Evolutionary conservation across 2,888 invertebrate genomes (phyloP).

Genomic region (Agonum fuliginosum): DNA sequence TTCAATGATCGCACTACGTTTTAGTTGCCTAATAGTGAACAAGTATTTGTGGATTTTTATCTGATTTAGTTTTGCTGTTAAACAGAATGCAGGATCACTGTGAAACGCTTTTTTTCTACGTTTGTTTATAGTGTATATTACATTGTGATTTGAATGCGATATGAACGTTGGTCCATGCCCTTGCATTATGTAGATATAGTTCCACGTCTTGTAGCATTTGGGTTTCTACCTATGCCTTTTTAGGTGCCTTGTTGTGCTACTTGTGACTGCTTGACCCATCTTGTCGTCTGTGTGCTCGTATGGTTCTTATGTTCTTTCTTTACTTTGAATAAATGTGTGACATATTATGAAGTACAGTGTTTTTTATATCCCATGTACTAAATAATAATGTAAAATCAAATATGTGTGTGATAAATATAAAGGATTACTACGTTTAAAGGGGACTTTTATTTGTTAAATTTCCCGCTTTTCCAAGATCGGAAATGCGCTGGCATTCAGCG

Average conservation of each 20-base stretch:
- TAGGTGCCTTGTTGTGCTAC: slow-evolving; percentile 68
- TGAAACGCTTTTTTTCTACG: slow-evolving; percentile 54
- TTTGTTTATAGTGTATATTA: slow-evolving; percentile 57
- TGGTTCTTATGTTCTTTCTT: slow-evolving; percentile 64
- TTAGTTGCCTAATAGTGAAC: slow-evolving; percentile 27
- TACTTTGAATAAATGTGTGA: slow-evolving; percentile 70
- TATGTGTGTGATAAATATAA: slow-evolving; percentile 43
- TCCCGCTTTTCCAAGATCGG: slow-evolving; percentile 35
- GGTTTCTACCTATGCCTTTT: slow-evolving; percentile 65
- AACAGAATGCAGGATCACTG: slow-evolving; percentile 36
- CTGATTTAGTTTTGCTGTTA: slow-evolving; percentile 37
- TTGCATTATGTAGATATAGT: slow-evolving; percentile 54
- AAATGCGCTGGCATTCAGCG: slow-evolving; percentile 52
- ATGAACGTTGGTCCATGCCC: slow-evolving; percentile 55
- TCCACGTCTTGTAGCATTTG: slow-evolving; percentile 61
- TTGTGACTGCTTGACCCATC: slow-evolving; percentile 60
- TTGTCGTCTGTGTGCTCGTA: slow-evolving; percentile 59
- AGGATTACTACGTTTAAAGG: slow-evolving; percentile 34
- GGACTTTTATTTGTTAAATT: slow-evolving; percentile 10
- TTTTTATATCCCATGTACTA: slow-evolving; percentile 48
- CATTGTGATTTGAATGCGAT: slow-evolving; percentile 56
- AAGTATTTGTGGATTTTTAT: slow-evolving; percentile 15
- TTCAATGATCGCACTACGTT: slow-evolving; percentile 43
- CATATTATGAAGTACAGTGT: slow-evolving; percentile 61
- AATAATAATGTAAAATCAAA: slow-evolving; percentile 44